Evolutionary conservation across 2,888 invertebrate genomes (phyloP).

Genomic region (Linnaemya tessellans): DNA sequence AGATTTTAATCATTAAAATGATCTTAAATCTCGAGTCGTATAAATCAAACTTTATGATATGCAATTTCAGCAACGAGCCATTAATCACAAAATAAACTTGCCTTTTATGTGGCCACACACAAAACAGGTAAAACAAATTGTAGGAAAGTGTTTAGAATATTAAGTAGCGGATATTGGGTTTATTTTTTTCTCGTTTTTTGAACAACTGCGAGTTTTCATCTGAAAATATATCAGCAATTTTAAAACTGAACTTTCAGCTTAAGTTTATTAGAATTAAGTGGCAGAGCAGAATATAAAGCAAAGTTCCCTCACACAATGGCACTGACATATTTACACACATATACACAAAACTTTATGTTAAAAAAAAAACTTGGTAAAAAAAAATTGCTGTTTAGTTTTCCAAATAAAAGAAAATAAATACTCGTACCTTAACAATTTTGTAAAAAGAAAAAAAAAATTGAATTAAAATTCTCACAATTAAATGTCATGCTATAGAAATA

Average conservation of each 20-base stretch:
- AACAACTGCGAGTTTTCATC: no score
- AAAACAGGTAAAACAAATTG: not conserved
- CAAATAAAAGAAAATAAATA: conserved; percentile 21
- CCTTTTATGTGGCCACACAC: not conserved
- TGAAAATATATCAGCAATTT: not conserved
- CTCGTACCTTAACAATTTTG: conserved; percentile 28
- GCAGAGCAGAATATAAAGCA: not conserved
- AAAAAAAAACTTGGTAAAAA: no score
- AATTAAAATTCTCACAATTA: conserved; percentile 70
- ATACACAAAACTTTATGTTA: no score
- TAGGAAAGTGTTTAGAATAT: conserved; percentile 32
- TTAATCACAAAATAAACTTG: conserved; percentile 61
- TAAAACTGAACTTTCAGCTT: no score
- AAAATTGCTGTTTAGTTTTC: conserved; percentile 6
- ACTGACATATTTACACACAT: not conserved
- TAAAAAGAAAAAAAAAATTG: conserved; percentile 13
- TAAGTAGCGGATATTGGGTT: not conserved
- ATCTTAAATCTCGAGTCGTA: conserved; percentile 50
- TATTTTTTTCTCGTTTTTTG: no score
- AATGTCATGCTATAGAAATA: conserved; percentile 57
- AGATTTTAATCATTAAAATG: conserved; percentile 37
- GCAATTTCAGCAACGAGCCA: conserved; percentile 40
- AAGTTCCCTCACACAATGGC: not conserved
- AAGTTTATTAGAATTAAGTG: no score
- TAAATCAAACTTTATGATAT: conserved; percentile 59